A percentile compares a stretch with the other conserved stretches of the same genome.
Evolutionary conservation across 2,888 invertebrate genomes (phyloP).

Genomic region (Drosophila hawaiiensis): DNA sequence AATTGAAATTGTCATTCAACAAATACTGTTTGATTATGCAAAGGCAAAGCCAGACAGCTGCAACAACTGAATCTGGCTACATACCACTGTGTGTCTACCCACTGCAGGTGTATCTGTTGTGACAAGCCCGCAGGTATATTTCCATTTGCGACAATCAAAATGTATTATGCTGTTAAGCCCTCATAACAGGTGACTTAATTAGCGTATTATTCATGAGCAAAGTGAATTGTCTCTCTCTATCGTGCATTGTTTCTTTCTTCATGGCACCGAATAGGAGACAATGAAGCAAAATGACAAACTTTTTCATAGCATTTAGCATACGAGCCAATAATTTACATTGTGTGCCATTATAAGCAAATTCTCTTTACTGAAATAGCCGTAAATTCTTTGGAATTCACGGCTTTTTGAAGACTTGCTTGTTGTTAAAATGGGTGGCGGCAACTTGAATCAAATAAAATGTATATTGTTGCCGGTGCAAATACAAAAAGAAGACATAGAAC

Average conservation of each 20-base stretch:
- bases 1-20: slow-evolving; percentile 24
- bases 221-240: slow-evolving; percentile 14
- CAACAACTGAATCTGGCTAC: slow-evolving; percentile 12
- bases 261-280: background rate
- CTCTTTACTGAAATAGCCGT: slow-evolving; percentile 60
- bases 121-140: slow-evolving; percentile 53
- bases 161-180: slow-evolving; percentile 59
- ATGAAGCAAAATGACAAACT: slow-evolving; percentile 23
- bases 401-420: slow-evolving; percentile 65
- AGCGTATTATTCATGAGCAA: slow-evolving; percentile 51
- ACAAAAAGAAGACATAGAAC: slow-evolving; percentile 14
- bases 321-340: slow-evolving; percentile 27
- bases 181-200: slow-evolving; percentile 65
- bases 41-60: slow-evolving; percentile 12
- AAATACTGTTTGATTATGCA: slow-evolving; percentile 29
- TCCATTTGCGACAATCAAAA: slow-evolving; percentile 65
- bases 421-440: slow-evolving; percentile 1
- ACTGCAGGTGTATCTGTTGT: slow-evolving; percentile 6
- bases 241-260: slow-evolving; percentile 19
- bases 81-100: background rate
- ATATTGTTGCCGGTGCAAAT: slow-evolving; percentile 27
- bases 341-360: slow-evolving; percentile 22
- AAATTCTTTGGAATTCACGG: slow-evolving; percentile 56
- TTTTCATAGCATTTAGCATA: slow-evolving; percentile 33
- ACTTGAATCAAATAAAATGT: slow-evolving; percentile 53